Percentiles rank a stretch among this genome's conserved stretches.
Evolutionary conservation across 2,888 invertebrate genomes (phyloP).

Genomic region (Galeruca laticollis): DNA sequence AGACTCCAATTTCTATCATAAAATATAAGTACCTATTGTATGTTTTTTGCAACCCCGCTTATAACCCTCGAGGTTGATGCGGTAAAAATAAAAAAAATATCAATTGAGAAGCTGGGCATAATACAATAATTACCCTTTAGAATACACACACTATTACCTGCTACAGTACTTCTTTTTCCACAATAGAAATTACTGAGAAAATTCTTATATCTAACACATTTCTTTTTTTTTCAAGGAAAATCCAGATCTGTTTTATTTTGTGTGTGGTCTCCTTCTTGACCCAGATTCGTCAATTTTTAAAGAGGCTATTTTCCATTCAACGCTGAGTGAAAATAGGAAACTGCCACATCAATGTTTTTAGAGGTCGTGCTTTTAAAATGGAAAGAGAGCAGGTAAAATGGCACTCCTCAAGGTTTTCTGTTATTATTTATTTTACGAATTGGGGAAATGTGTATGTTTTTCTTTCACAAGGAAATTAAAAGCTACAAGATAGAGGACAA

Average conservation of each 20-base stretch:
- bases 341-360: background rate
- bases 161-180: too few species aligned
- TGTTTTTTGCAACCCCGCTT: too few species aligned
- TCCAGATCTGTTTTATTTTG: background rate
- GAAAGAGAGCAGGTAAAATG: background rate
- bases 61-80: too few species aligned
- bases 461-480: background rate
- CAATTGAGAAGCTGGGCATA: too few species aligned
- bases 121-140: too few species aligned
- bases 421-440: background rate
- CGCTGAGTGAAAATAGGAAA: background rate
- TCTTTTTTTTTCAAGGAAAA: background rate
- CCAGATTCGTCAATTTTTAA: background rate
- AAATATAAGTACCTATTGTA: too few species aligned
- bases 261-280: background rate
- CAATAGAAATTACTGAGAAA: too few species aligned
- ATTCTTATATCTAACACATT: too few species aligned
- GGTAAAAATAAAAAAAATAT: too few species aligned
- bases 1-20: too few species aligned
- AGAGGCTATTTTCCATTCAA: slow-evolving; percentile 4
- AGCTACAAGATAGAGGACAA: background rate
- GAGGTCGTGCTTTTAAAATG: background rate
- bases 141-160: too few species aligned
- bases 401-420: background rate
- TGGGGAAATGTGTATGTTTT: background rate